Evolutionary conservation across 2,888 invertebrate species (phyloP), one percentile per base, ranked within the genome.

Genomic region (Heteromurus nitidus): DNA sequence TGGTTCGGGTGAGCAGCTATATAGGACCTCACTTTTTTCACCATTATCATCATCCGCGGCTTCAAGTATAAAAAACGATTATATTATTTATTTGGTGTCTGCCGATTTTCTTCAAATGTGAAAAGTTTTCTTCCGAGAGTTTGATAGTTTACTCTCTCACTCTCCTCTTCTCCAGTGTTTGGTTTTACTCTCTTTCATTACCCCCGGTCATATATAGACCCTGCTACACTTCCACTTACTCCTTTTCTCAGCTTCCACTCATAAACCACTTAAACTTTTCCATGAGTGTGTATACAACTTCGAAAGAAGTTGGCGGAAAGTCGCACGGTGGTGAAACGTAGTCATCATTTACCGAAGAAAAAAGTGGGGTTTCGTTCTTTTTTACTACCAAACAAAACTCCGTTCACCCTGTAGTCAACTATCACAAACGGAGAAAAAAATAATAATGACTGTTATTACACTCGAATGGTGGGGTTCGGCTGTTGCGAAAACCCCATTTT

Each of bases 1-100:
- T 68, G 28, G 58, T n/a, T n/a, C 2, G 24, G 53, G 42, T 44
- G 60, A 20, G 24, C 30, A 30, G n/a, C 60, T 72, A 24, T 11
- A 44, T 53, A 55, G 69, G 58, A 67, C 80, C 65, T 80, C 20
- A n/a, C 28, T 18, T 42, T 70, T 62, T 44, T 55, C 42, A 77
- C 69, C 77, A 53, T 22, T 50, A 22, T 47, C 64, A 72, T 73
- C 80, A 67, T 73, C 36, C 58, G 11, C 68, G 31, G 24, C 80
- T 69, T 64, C 30, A 80, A 73, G 74, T 44, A 74, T 64, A 74
- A 80, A 60, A 80, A 74, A 80, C 80, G 80, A 74, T 80, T 74
- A 80, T 74, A 74, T 80, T 80, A 80, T 80, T 80, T 80, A 80
- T 80, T 80, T 80, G 80, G 68, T 80, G 80, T 65, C 80, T 64